A percentile compares a stretch with the other conserved stretches of the same genome.
phyloP scores from a whole-genome alignment of 2,797 vertebrate species.

The Furcifer pardalis region DNA sequence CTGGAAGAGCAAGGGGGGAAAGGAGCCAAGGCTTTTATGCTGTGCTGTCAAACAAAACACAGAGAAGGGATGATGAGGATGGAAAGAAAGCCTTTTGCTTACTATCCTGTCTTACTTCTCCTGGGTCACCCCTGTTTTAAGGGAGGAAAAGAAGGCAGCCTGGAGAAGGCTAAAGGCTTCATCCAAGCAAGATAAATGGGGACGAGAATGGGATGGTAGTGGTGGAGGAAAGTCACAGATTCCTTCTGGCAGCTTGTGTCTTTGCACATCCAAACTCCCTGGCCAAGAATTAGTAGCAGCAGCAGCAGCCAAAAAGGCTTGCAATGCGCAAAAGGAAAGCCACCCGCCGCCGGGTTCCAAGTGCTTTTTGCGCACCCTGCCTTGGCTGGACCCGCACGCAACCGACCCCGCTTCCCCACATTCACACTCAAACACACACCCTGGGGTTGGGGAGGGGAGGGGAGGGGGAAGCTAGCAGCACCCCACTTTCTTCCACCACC shows the following conservation, averaged over 20 bases:
- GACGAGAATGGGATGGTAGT: background rate
- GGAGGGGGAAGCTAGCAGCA: too few relatives aligned
- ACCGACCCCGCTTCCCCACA: background rate
- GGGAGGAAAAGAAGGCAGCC: background rate
- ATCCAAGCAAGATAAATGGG: background rate
- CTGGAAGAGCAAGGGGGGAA: background rate
- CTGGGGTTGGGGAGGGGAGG: too few relatives aligned
- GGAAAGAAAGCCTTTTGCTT: conserved; percentile 38
- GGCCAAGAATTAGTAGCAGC: background rate
- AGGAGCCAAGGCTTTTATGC: background rate
- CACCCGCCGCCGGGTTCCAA: background rate
- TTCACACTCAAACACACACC: too few relatives aligned
- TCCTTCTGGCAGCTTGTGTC: background rate
- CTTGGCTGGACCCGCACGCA: background rate
- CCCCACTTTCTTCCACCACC: background rate
- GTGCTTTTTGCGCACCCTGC: background rate
- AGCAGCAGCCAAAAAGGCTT: conserved; percentile 23
- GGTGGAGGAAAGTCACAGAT: background rate
- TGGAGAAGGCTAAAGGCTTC: background rate
- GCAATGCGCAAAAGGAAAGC: background rate
- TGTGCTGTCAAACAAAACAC: conserved; percentile 29
- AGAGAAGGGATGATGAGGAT: background rate
- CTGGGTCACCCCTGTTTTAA: background rate
- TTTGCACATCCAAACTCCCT: background rate
- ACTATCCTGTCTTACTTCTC: conserved; percentile 14